Percentiles rank a stretch among this genome's conserved stretches.
phyloP scores from a whole-genome alignment of 1,140 invertebrate species.

The Drosophila malerkotliana region DNA sequence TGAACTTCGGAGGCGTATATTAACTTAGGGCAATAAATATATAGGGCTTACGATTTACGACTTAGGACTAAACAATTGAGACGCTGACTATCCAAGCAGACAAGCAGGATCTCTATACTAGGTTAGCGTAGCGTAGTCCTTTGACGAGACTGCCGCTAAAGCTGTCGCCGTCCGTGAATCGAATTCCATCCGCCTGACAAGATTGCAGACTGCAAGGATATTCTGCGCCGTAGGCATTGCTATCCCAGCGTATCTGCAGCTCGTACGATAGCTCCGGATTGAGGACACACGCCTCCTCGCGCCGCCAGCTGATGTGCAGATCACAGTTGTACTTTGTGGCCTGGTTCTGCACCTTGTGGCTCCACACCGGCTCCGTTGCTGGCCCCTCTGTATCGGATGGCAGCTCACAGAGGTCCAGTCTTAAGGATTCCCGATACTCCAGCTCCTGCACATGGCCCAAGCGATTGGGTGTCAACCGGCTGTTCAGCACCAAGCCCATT shows the following conservation, averaged over 20 bases:
- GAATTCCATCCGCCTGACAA: conserved; percentile 61
- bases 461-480: conserved; percentile 67
- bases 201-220: conserved; percentile 80
- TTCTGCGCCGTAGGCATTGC: conserved; percentile 67
- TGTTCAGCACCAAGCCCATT: conserved; percentile 69
- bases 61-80: conserved; percentile 17
- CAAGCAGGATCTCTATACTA: conserved; percentile 49
- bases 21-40: conserved; percentile 75
- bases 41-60: conserved; percentile 36
- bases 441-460: conserved; percentile 33
- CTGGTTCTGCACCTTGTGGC: conserved; percentile 59
- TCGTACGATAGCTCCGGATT: conserved; percentile 73
- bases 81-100: not conserved
- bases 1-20: conserved; percentile 62
- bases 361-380: conserved; percentile 52
- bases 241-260: conserved; percentile 67
- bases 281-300: conserved; percentile 61
- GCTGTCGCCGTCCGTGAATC: conserved; percentile 63
- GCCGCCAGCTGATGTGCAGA: conserved; percentile 67
- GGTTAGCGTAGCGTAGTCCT: conserved; percentile 71
- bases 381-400: conserved; percentile 23
- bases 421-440: conserved; percentile 70
- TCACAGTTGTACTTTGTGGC: conserved; percentile 81
- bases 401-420: conserved; percentile 60
- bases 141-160: conserved; percentile 77